phyloP scores from a whole-genome alignment of 2,113 vertebrate genomes.

The Pungitius pungitius region DNA sequence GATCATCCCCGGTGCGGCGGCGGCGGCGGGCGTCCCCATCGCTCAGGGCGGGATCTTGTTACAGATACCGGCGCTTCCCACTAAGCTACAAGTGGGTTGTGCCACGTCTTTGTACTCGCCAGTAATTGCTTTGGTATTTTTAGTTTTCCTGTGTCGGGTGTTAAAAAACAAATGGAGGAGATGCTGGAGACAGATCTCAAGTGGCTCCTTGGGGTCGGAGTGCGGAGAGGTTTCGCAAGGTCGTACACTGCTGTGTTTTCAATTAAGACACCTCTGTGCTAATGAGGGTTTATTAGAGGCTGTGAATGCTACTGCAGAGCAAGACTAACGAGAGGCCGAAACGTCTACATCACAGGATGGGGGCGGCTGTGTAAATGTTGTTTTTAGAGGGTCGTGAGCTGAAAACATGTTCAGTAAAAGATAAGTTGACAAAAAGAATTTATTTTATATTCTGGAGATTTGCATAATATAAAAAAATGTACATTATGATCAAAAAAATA shows the following conservation, averaged over 20 bases:
- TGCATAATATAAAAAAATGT: conserved; percentile 64
- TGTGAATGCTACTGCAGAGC: conserved; percentile 29
- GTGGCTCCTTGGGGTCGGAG: conserved; percentile 52
- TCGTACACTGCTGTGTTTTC: conserved; percentile 62
- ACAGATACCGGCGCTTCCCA: conserved; percentile 65
- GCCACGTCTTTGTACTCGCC: conserved; percentile 49
- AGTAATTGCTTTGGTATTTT: conserved; percentile 79
- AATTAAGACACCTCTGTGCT: conserved; percentile 59
- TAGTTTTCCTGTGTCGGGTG: conserved; percentile 60
- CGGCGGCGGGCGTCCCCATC: conserved; percentile 38
- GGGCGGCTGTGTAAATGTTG: background rate
- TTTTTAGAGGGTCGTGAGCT: background rate
- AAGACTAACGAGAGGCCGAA: background rate
- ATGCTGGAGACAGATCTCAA: conserved; percentile 56
- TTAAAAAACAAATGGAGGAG: conserved; percentile 75
- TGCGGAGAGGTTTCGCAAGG: conserved; percentile 57
- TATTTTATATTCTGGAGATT: conserved; percentile 65
- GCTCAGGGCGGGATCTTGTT: conserved; percentile 72
- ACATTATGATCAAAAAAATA: conserved; percentile 70
- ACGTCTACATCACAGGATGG: background rate
- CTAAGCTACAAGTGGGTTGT: conserved; percentile 60
- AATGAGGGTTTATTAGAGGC: conserved; percentile 62
- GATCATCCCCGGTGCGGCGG: conserved; percentile 21
- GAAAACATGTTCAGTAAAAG: conserved; percentile 2
- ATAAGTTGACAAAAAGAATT: conserved; percentile 46